These are phyloP conservation scores for Aegotheles bennettii DNA, from an alignment of 2,113 vertebrate genomes.

Conservation along the genomic window DNA sequence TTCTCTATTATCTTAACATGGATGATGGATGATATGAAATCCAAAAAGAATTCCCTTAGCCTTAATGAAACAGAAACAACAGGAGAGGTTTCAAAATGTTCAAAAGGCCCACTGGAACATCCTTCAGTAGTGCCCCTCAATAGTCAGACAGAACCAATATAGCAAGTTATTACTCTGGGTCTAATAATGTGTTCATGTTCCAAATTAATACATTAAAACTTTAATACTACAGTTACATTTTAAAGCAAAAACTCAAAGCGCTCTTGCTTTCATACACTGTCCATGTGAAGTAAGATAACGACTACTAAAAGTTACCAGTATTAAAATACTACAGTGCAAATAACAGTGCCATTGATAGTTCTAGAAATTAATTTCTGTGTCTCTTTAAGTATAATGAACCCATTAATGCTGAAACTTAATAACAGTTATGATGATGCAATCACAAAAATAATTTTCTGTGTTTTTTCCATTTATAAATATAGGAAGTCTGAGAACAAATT, in stretches of 20 bases:
- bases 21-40: background rate
- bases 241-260: too few species aligned
- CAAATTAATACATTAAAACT: background rate
- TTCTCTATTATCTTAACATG: background rate
- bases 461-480: background rate
- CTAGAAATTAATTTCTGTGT: background rate
- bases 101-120: background rate
- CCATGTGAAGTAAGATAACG: background rate
- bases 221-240: background rate
- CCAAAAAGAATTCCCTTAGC: background rate
- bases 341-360: background rate
- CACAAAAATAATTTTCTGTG: background rate
- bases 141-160: background rate
- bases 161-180: background rate
- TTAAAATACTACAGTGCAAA: background rate
- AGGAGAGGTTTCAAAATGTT: background rate
- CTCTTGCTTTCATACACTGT: background rate
- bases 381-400: background rate
- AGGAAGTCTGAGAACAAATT: background rate
- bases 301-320: background rate
- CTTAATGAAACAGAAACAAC: background rate
- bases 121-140: background rate
- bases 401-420: background rate
- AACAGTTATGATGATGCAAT: background rate
- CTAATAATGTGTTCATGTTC: background rate